Percentiles rank a stretch among this genome's conserved stretches.
These are phyloP conservation scores for Dendrocopos noguchii DNA, from an alignment of 2,113 vertebrate genomes.

Conservation along the genomic window DNA sequence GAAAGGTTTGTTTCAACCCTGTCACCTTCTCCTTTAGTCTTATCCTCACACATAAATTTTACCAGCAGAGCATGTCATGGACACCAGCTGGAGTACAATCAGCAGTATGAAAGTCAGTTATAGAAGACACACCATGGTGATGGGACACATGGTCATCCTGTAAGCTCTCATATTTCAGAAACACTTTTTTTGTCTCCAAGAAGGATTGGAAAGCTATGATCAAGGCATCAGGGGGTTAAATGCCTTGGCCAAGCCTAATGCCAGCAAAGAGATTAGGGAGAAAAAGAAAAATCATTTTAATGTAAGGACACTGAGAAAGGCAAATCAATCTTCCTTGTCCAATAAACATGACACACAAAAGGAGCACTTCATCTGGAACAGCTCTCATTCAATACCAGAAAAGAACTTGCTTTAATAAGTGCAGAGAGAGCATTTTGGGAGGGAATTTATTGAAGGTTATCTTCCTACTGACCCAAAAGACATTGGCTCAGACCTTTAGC, in stretches of 20 bases:
- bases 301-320: not conserved
- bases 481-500: not conserved
- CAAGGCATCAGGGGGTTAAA: not conserved
- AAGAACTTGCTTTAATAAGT: not conserved
- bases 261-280: not conserved
- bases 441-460: not conserved
- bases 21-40: not conserved
- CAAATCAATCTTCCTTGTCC: constrained; percentile 16
- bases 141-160: not conserved
- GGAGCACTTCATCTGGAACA: not conserved
- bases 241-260: not conserved
- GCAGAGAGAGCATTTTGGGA: not conserved
- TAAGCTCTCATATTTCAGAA: not conserved
- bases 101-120: not conserved
- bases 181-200: not conserved
- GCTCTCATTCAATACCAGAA: not conserved
- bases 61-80: not conserved
- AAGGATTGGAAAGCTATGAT: not conserved
- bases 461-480: not conserved
- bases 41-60: not conserved
- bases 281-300: not conserved
- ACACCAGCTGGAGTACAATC: not conserved
- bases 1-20: not conserved
- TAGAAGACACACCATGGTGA: not conserved
- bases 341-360: not conserved